Evolutionary conservation across 1,140 invertebrate genomes (phyloP).

Genomic region (Anastrepha obliqua): DNA sequence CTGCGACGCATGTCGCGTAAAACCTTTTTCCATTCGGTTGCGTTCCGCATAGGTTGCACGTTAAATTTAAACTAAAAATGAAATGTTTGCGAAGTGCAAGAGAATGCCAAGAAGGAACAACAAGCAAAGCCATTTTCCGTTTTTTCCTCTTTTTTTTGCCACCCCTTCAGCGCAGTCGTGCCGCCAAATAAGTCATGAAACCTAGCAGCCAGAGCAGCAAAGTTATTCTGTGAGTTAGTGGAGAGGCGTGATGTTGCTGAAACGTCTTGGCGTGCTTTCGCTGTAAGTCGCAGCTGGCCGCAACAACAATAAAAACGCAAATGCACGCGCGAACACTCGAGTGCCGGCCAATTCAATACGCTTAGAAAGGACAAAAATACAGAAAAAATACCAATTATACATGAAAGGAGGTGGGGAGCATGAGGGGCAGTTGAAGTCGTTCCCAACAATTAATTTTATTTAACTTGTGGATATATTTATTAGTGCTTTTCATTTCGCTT

Average conservation of each 20-base stretch:
- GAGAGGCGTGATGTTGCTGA: neutral
- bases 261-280: neutral
- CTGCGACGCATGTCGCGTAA: constrained; percentile 30
- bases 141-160: neutral
- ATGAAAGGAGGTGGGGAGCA: no score
- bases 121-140: neutral
- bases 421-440: neutral
- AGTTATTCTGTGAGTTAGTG: neutral
- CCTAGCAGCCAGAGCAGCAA: neutral
- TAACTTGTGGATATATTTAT: constrained; percentile 44
- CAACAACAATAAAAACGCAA: neutral
- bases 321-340: neutral
- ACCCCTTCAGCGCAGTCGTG: constrained; percentile 18
- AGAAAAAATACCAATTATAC: neutral
- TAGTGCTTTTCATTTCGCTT: constrained; percentile 32
- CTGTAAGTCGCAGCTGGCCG: neutral
- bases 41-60: constrained; percentile 32
- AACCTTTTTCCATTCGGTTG: neutral
- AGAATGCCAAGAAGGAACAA: neutral
- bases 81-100: neutral
- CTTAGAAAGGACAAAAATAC: neutral
- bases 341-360: neutral
- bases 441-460: constrained; percentile 49
- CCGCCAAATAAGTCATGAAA: neutral
- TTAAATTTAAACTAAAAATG: constrained; percentile 47